Conservation (phyloP, 2,113 vertebrate genomes). For the Osmerus mordax region DNA sequence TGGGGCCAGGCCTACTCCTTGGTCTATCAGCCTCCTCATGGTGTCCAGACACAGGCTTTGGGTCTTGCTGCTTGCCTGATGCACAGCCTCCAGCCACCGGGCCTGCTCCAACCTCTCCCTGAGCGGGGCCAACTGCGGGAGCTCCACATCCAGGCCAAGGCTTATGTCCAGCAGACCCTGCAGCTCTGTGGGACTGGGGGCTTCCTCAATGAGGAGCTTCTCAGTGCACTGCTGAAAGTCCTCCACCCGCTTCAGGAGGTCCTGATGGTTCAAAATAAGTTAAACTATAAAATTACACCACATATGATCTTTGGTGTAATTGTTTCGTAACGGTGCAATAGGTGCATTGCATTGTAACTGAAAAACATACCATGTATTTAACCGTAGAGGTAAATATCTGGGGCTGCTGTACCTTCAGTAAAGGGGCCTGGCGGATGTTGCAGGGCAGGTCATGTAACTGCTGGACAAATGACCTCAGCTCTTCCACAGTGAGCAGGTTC, state of each 20-base stretch:
- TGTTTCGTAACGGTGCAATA: too few relatives aligned
- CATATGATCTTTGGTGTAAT: not conserved
- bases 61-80: constrained; percentile 77
- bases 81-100: constrained; percentile 89
- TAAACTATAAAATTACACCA: not conserved
- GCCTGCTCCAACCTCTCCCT: constrained; percentile 87
- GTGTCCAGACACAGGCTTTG: constrained; percentile 83
- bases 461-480: constrained; percentile 86
- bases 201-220: constrained; percentile 81
- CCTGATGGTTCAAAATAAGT: constrained; percentile 63
- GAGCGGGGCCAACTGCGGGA: constrained; percentile 82
- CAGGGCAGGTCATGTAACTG: constrained; percentile 89
- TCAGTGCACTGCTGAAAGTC: constrained; percentile 86
- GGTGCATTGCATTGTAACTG: too few relatives aligned
- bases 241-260: constrained; percentile 86
- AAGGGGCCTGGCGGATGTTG: constrained; percentile 83
- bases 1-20: constrained; percentile 88
- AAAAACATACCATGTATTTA: not conserved
- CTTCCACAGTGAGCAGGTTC: constrained; percentile 86
- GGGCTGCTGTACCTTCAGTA: constrained; percentile 80
- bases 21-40: constrained; percentile 95
- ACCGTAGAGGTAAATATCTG: not conserved
- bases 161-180: constrained; percentile 87
- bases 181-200: constrained; percentile 77
- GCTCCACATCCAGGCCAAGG: constrained; percentile 89